Conservation (phyloP, 2,113 vertebrate species). For the Oxygymnocypris stewartii region DNA sequence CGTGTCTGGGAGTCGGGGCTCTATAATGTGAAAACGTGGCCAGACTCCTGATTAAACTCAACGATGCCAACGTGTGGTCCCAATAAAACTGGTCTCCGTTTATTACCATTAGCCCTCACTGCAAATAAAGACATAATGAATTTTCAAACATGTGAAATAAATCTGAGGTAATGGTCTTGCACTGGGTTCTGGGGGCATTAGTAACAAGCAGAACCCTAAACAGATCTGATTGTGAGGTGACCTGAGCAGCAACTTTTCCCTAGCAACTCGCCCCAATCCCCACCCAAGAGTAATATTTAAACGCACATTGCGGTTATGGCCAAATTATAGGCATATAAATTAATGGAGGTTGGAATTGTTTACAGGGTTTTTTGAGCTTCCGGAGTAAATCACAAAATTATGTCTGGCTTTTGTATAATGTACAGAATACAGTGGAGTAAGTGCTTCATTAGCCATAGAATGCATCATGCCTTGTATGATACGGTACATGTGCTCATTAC, state of each 20-base stretch:
- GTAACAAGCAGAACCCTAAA: constrained; percentile 1
- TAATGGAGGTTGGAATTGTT: constrained; percentile 2
- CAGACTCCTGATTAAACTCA: constrained; percentile 45
- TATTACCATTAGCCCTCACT: constrained; percentile 43
- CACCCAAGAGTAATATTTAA: constrained; percentile 27
- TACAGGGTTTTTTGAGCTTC: background rate
- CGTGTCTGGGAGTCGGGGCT: constrained; percentile 33
- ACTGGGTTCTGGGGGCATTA: background rate
- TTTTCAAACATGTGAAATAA: constrained; percentile 42
- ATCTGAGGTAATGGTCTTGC: constrained; percentile 34
- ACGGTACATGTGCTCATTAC: background rate
- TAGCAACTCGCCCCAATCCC: constrained; percentile 5
- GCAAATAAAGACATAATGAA: constrained; percentile 32
- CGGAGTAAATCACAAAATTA: constrained; percentile 1
- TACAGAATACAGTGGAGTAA: background rate
- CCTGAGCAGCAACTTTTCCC: background rate
- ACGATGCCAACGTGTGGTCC: constrained; percentile 41
- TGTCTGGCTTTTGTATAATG: constrained; percentile 14
- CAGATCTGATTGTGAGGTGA: constrained; percentile 35
- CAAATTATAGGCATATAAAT: constrained; percentile 25
- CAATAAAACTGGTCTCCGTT: constrained; percentile 45
- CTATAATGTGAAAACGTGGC: constrained; percentile 45
- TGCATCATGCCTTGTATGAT: background rate
- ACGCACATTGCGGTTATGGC: constrained; percentile 35
- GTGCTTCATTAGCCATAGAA: background rate